phyloP scores from a whole-genome alignment of 2,113 vertebrate species.

The Ascaphus truei region DNA sequence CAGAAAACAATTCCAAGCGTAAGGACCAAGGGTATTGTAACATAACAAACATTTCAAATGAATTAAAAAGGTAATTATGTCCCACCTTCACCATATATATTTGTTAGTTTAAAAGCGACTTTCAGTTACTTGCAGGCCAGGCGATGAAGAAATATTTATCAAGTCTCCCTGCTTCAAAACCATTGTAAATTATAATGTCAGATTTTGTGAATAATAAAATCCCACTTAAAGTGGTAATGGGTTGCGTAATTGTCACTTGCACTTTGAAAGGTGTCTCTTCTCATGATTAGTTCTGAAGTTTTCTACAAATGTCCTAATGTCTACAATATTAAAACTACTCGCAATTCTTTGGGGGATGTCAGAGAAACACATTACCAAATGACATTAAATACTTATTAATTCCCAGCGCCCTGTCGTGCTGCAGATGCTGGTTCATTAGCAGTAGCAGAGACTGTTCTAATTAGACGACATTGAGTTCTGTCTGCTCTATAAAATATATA shows the following conservation, averaged over 20 bases:
- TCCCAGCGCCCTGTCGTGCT: not conserved
- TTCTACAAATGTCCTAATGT: not conserved
- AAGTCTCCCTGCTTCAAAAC: too few relatives aligned
- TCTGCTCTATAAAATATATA: not conserved
- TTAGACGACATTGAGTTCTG: slow-evolving; percentile 3
- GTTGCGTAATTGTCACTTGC: not conserved
- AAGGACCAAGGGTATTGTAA: too few relatives aligned
- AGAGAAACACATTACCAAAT: not conserved
- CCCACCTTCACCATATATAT: too few relatives aligned
- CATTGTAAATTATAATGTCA: too few relatives aligned
- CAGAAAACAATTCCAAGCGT: too few relatives aligned
- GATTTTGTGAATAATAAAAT: not conserved
- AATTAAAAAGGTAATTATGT: too few relatives aligned
- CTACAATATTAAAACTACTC: not conserved
- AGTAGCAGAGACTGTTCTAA: not conserved
- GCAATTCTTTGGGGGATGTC: not conserved
- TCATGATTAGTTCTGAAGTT: not conserved
- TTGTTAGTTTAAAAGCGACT: too few relatives aligned
- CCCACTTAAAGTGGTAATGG: not conserved
- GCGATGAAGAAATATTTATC: too few relatives aligned
- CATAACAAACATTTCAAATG: too few relatives aligned
- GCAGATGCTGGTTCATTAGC: not conserved
- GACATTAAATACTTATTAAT: not conserved
- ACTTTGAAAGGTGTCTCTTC: not conserved
- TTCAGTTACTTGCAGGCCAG: too few relatives aligned